Evolutionary conservation across 92 coral and sea anemone genomes (phyloP).

Genomic region (Pocillopora meandrina): DNA sequence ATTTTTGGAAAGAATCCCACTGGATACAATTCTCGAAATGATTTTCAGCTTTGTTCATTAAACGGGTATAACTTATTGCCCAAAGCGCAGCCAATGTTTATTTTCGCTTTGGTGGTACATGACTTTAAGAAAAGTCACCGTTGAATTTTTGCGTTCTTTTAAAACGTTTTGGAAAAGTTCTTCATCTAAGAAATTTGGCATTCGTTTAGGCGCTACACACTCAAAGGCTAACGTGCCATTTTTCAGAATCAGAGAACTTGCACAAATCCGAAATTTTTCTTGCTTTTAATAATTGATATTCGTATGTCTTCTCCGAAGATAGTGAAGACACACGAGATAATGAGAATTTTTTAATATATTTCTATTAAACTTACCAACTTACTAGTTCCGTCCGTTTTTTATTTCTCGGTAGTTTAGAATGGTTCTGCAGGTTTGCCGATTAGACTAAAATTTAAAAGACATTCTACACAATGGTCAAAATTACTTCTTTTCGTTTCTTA

Average conservation of each 20-base stretch:
- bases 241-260: neutral
- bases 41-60: neutral
- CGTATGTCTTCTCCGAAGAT: neutral
- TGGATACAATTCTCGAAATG: neutral
- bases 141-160: neutral
- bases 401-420: neutral
- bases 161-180: neutral
- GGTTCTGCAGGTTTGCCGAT: neutral
- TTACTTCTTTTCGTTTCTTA: neutral
- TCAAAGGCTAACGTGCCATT: neutral
- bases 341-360: neutral
- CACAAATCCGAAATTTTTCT: conserved; percentile 12
- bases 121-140: neutral
- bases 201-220: neutral
- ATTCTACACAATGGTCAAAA: neutral
- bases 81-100: neutral
- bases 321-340: neutral
- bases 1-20: neutral
- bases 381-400: neutral
- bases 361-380: neutral
- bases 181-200: neutral
- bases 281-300: conserved; percentile 27
- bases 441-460: neutral
- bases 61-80: conserved; percentile 1
- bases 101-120: neutral